Conservation (phyloP, 2,888 invertebrate species). For the Chymomyza amoena region DNA sequence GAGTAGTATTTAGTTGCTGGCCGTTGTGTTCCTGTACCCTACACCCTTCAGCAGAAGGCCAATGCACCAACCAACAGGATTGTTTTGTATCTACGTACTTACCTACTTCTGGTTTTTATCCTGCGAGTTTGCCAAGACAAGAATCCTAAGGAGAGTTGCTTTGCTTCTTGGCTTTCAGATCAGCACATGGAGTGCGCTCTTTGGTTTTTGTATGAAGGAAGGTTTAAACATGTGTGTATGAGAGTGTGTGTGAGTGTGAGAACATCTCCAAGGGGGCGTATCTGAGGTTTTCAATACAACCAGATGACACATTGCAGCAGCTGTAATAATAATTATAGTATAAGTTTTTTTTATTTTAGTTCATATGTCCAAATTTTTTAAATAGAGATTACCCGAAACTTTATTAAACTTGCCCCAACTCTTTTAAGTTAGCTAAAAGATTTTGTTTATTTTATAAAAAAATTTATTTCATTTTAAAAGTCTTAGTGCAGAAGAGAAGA, state of each 20-base stretch:
- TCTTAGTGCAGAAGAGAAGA: no score
- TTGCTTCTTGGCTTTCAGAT: neutral
- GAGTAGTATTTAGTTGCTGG: slow-evolving; percentile 17
- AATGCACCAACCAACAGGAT: neutral
- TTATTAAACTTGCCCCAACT: no score
- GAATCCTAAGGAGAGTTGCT: neutral
- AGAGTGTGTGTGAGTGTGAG: neutral
- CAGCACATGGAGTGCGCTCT: neutral
- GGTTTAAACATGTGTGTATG: neutral
- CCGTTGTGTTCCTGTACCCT: neutral
- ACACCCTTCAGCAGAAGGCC: neutral
- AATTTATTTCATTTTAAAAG: no score
- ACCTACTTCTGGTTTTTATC: neutral
- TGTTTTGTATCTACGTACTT: neutral
- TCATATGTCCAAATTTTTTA: no score
- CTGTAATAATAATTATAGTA: neutral
- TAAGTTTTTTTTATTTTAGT: no score
- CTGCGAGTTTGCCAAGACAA: neutral
- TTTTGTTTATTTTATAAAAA: no score
- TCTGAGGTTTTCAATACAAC: neutral
- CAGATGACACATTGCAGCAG: neutral
- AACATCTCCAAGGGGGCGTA: neutral
- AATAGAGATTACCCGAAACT: no score
- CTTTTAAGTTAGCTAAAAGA: no score
- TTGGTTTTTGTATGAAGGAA: neutral